Base-by-base conservation (phyloP, 23 tunicate species). In the Trididemnum nubilum region DNA sequence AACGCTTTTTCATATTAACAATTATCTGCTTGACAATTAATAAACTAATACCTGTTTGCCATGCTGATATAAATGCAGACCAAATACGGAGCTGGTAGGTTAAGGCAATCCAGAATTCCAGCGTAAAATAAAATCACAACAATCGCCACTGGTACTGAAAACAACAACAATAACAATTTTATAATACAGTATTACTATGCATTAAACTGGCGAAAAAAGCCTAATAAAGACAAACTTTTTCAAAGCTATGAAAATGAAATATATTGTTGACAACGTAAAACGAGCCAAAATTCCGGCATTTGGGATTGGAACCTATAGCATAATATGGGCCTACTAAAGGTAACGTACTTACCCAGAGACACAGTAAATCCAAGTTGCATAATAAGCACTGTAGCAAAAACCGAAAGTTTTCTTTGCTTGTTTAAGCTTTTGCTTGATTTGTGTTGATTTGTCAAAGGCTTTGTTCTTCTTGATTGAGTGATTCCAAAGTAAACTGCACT, bases 301-400 rank as follows among this genome's bases (percentile, higher is more conserved):
- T n/a, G n/a, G n/a, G n/a, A n/a, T n/a, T n/a, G n/a, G n/a, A n/a
- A n/a, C n/a, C n/a, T n/a, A n/a, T n/a, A n/a, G n/a, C n/a, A n/a
- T n/a, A n/a, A n/a, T n/a, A n/a, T n/a, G n/a, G n/a, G n/a, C n/a
- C n/a, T n/a, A n/a, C n/a, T n/a, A n/a, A n/a, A n/a, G n/a, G n/a
- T n/a, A n/a, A n/a, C n/a, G 5, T 22, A 36, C 64, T 40, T 50
- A 76, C 80, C 35, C 64, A 76, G 19, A 1, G 80, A 34, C 4
- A 76, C 24, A 7, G 80, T 76, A 50, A 76, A 76, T 1, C 80
- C 80, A 15, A 76, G 33, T 33, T 76, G 80, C 80, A 76, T 76
- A 0, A 50, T 76, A 5, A 64, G 64, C 34, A 76, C 52, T 0
- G 80, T 76, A 9, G 15, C 9, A 7, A 44, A 44, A 44, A 44